phyloP scores from a whole-genome alignment of 2,888 invertebrate genomes.

The Drosophila picticornis region DNA sequence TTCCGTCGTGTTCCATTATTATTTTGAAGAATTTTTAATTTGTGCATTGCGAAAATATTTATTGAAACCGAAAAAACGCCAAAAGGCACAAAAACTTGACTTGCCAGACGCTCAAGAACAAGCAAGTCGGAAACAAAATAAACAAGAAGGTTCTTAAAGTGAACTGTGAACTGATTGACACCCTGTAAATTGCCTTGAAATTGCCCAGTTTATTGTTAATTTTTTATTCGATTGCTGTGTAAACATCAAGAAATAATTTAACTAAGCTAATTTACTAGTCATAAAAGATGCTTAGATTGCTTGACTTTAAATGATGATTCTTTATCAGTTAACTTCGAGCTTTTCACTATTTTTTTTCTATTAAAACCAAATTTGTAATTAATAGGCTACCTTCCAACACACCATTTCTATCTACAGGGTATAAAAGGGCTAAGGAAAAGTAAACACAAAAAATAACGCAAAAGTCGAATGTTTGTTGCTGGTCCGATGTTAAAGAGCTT shows the following conservation, averaged over 20 bases:
- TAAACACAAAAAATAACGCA: conserved; percentile 29
- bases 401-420: neutral
- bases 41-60: conserved; percentile 79
- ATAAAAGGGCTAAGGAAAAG: conserved; percentile 38
- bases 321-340: neutral
- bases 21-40: conserved; percentile 77
- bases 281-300: too few relatives aligned
- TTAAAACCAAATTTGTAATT: neutral
- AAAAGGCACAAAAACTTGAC: conserved; percentile 60
- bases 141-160: conserved; percentile 7
- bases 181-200: neutral
- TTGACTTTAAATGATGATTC: neutral
- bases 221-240: too few relatives aligned
- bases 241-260: too few relatives aligned
- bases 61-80: conserved; percentile 76
- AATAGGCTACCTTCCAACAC: accelerated
- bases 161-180: neutral
- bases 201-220: neutral
- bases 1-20: conserved; percentile 56
- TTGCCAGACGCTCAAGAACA: conserved; percentile 16
- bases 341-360: neutral
- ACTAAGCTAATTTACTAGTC: neutral
- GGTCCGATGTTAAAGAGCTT: conserved; percentile 12
- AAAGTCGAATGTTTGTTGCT: neutral
- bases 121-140: conserved; percentile 19